Conservation (phyloP, 2,888 invertebrate genomes). For the Petrolisthes manimaculis region DNA sequence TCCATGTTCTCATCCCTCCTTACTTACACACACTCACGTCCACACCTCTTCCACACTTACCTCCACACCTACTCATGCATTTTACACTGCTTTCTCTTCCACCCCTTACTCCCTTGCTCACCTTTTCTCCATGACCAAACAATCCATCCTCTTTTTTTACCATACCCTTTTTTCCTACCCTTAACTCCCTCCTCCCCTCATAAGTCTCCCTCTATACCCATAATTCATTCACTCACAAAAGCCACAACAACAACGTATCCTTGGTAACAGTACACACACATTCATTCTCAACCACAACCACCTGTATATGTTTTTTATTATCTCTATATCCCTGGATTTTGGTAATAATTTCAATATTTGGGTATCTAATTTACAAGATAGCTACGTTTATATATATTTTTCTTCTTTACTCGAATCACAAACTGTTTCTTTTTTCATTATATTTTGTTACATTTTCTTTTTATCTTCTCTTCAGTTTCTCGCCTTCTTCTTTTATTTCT, state of each 20-base stretch:
- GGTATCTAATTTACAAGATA: no score
- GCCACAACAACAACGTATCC: background rate
- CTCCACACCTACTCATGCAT: background rate
- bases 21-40: background rate
- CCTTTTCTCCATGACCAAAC: no score
- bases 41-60: background rate
- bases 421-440: no score
- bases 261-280: background rate
- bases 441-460: no score
- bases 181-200: no score
- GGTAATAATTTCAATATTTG: no score
- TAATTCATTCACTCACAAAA: no score
- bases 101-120: background rate
- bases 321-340: no score
- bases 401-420: no score
- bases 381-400: no score
- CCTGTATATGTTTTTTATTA: background rate
- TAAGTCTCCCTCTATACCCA: no score
- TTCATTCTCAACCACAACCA: background rate
- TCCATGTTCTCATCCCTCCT: background rate
- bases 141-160: background rate
- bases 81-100: background rate
- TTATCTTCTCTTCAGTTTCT: no score
- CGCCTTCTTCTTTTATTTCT: background rate
- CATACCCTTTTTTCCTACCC: background rate